Conservation (phyloP, 2,797 vertebrate genomes). For the Coregonus sp. region DNA sequence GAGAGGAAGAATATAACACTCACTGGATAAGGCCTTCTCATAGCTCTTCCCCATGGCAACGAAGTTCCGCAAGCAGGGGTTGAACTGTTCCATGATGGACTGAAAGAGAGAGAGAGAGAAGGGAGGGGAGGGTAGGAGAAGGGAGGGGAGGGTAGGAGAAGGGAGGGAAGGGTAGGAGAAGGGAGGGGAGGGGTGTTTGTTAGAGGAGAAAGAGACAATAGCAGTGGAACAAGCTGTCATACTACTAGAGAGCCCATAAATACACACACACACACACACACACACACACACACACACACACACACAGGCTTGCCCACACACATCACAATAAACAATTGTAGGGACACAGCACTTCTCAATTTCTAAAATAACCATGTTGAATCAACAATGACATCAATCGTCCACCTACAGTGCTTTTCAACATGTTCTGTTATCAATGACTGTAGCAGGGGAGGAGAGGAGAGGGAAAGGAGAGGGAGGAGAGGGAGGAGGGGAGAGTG, state of each 20-base stretch:
- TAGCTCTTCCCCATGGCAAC: slow-evolving; percentile 99
- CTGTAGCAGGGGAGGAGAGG: slow-evolving; percentile 27
- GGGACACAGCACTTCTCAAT: not conserved
- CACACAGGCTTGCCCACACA: not conserved
- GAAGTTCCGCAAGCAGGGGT: slow-evolving; percentile 98
- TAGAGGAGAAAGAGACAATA: slow-evolving; percentile 37
- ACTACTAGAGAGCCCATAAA: slow-evolving; percentile 9
- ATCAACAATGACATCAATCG: slow-evolving; percentile 8
- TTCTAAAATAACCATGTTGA: slow-evolving; percentile 22
- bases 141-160: no score
- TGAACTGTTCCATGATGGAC: slow-evolving; percentile 99
- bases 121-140: no score
- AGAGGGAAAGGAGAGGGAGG: not conserved
- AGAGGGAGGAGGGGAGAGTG: not conserved
- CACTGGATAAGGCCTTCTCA: slow-evolving; percentile 97
- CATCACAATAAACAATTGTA: slow-evolving; percentile 18
- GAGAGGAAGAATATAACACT: slow-evolving; percentile 57
- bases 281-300: no score
- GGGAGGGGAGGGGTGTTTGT: slow-evolving; percentile 34
- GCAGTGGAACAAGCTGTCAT: slow-evolving; percentile 30
- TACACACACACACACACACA: slow-evolving; percentile 6
- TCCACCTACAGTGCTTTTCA: slow-evolving; percentile 35
- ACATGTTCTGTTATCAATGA: slow-evolving; percentile 30
- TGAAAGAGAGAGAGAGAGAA: slow-evolving; percentile 63
- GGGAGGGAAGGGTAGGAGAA: not conserved